These are phyloP conservation scores for Heliothis peltigera DNA, from an alignment of 2,888 invertebrate genomes.

Conservation along the genomic window DNA sequence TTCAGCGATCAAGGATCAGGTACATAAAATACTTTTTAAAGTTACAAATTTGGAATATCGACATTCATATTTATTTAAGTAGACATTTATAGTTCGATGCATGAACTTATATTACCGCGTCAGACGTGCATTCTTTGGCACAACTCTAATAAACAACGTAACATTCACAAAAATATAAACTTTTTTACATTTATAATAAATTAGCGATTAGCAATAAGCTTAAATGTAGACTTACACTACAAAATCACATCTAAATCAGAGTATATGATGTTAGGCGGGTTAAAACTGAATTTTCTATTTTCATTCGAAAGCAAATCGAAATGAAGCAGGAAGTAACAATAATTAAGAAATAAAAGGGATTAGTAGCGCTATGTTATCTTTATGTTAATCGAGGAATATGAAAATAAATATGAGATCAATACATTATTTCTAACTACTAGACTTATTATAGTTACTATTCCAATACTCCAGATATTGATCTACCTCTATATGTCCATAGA, in stretches of 20 bases:
- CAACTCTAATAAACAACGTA: conserved; percentile 62
- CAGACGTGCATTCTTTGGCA: conserved; percentile 70
- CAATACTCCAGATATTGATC: conserved; percentile 36
- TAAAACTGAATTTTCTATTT: conserved; percentile 5
- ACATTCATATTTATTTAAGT: conserved; percentile 29
- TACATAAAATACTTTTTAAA: conserved; percentile 49
- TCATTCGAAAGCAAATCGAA: background rate
- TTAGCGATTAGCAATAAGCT: conserved; percentile 48
- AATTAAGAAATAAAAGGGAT: conserved; percentile 7
- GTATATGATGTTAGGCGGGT: conserved; percentile 16
- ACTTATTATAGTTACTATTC: conserved; percentile 35
- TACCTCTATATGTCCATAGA: conserved; percentile 46
- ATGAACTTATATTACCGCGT: conserved; percentile 39
- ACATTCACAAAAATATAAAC: conserved; percentile 58
- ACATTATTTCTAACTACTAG: conserved; percentile 41
- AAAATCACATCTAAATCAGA: conserved; percentile 20
- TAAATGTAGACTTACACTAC: conserved; percentile 5
- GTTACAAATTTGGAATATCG: conserved; percentile 30
- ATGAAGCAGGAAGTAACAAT: background rate
- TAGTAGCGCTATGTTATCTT: conserved; percentile 29
- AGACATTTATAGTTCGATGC: conserved; percentile 45
- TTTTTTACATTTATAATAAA: conserved; percentile 22
- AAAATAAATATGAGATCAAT: conserved; percentile 67
- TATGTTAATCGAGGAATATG: conserved; percentile 40
- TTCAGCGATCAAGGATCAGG: conserved; percentile 50